These are phyloP conservation scores for Spodoptera littoralis DNA, from an alignment of 2,888 invertebrate genomes.

Conservation along the genomic window DNA sequence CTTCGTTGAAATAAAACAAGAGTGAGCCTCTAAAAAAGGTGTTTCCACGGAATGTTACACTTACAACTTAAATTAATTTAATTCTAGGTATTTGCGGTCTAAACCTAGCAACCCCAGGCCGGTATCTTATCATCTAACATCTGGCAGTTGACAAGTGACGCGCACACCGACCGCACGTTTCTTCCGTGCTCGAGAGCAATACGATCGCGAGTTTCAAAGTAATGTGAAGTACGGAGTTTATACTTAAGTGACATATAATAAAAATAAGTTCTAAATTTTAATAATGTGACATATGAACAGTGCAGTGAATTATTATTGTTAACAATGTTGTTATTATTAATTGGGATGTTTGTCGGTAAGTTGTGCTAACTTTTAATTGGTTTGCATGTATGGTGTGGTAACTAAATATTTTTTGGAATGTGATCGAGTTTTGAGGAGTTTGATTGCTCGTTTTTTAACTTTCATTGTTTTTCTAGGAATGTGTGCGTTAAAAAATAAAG, in stretches of 20 bases:
- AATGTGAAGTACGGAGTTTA: slow-evolving; percentile 35
- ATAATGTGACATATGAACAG: slow-evolving; percentile 53
- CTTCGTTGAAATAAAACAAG: background rate
- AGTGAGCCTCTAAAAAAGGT: background rate
- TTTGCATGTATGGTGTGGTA: background rate
- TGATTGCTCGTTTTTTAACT: too few relatives aligned
- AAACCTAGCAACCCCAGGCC: slow-evolving; percentile 47
- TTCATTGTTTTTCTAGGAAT: too few relatives aligned
- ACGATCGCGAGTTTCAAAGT: slow-evolving; percentile 47
- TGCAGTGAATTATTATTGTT: slow-evolving; percentile 49
- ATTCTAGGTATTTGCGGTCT: slow-evolving; percentile 26
- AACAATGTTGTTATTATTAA: slow-evolving; percentile 71
- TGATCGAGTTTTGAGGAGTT: too few relatives aligned
- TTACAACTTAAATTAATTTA: background rate
- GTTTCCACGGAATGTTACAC: background rate
- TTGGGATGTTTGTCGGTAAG: slow-evolving; percentile 73
- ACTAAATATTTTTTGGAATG: too few relatives aligned
- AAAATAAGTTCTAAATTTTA: slow-evolving; percentile 26
- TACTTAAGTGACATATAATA: slow-evolving; percentile 36
- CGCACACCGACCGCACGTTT: slow-evolving; percentile 48
- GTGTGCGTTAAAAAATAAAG: too few relatives aligned
- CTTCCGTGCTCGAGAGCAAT: slow-evolving; percentile 1
- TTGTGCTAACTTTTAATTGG: slow-evolving; percentile 38
- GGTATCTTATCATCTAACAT: slow-evolving; percentile 63
- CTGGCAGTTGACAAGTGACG: slow-evolving; percentile 56